phyloP scores from a whole-genome alignment of 2,113 vertebrate species.

The Psilopsiagon aymara region DNA sequence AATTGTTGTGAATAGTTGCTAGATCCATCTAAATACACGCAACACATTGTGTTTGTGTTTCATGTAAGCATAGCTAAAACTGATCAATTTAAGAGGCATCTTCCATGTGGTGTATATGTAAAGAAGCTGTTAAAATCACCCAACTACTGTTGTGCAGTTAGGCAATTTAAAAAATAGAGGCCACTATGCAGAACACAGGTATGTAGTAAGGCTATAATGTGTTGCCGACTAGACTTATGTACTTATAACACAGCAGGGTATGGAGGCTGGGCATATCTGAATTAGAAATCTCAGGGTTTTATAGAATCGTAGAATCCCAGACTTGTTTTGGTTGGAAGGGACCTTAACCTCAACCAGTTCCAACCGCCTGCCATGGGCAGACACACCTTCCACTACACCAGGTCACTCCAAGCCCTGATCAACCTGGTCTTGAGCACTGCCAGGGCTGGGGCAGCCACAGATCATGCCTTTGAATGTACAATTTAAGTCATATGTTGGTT shows the following conservation, averaged over 20 bases:
- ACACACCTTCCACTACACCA: not conserved
- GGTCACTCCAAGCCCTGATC: not conserved
- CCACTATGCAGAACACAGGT: not conserved
- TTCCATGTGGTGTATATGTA: not conserved
- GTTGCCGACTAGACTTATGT: fast-evolving
- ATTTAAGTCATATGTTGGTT: constrained; percentile 10
- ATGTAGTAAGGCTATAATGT: fast-evolving
- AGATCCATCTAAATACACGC: not conserved
- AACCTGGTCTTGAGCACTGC: not conserved
- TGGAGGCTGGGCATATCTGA: not conserved
- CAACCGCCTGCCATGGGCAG: not conserved
- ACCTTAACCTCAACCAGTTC: not conserved
- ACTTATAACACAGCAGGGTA: fast-evolving
- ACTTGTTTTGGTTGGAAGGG: not conserved
- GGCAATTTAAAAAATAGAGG: not conserved
- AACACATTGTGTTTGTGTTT: not conserved
- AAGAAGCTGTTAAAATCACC: not conserved
- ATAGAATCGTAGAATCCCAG: not conserved
- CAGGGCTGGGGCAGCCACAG: not conserved
- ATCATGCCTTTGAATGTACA: not conserved
- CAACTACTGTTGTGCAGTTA: not conserved
- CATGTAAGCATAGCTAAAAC: not conserved
- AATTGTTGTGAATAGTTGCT: fast-evolving
- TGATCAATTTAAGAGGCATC: not conserved
- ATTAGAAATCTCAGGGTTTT: not conserved